Base-by-base conservation (phyloP, 1,140 invertebrate species). In the Leptonema lineaticorne region DNA sequence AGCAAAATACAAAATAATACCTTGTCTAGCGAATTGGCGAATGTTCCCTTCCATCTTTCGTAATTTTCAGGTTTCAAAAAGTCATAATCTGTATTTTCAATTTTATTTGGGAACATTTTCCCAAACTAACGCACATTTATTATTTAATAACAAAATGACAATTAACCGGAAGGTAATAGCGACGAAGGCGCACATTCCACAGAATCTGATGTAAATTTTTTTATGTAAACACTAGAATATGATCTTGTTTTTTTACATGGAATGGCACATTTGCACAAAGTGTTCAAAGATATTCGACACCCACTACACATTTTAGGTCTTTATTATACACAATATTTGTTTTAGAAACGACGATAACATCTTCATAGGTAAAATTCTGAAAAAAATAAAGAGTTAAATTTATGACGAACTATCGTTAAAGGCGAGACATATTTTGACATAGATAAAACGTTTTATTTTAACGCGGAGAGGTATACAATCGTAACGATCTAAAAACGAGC, bases 31-130 rank as follows among this genome's bases (percentile, higher is more conserved):
- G 90, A 89, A 75, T 87, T 88, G 75, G 92, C 88, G 81, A 96
- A 92, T 37, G 96, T 84, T 72, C 92, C 91, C 77, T 90, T 92
- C 94, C 94, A 97, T 86, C 94, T 94, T 71, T 86, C 85, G 70
- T 86, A 85, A 82, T 95, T 95, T 78, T 95, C 93, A 74, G 90
- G 90, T 76, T 91, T 92, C 76, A 89, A 87, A 80, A 95, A 95
- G 82, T 95, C 91, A 82, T 94, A 95, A 77, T 87, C 87, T 76
- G 86, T 85, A 75, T 84, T 84, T 80, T 89, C 87, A 75, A 80
- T 79, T 76, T 80, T 81, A 68, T 79, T 81, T 68, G 81, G 79
- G 75, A 82, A 76, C 81, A 82, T 82, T 73, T 76, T 80, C 75
- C 73, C 73, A 74, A 71, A 64, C 68, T 68, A 59, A 68, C 74